Conservation (phyloP, 2,888 invertebrate genomes). For the Dorcus parallelipipedus region DNA sequence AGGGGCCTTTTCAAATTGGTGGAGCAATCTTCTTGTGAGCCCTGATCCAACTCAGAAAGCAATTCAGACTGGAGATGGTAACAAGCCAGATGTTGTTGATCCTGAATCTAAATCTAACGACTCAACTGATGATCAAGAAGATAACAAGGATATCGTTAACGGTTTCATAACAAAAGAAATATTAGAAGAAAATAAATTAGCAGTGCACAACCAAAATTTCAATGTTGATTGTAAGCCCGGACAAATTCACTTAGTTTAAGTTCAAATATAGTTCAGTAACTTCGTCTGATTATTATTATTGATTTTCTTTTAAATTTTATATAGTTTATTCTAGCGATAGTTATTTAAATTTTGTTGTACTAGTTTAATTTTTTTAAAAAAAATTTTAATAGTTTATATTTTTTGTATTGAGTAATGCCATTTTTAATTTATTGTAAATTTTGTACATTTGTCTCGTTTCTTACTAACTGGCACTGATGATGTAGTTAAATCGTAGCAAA, state of each 20-base stretch:
- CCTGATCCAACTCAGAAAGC: conserved; percentile 41
- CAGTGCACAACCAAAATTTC: conserved; percentile 4
- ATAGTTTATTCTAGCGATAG: too few species aligned
- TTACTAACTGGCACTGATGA: too few species aligned
- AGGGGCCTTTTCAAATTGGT: conserved; percentile 84
- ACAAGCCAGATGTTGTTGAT: not conserved
- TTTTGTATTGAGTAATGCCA: too few species aligned
- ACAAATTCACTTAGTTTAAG: conserved; percentile 40
- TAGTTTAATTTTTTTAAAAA: too few species aligned
- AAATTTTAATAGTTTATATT: too few species aligned
- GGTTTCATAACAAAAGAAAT: conserved; percentile 15
- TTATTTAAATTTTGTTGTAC: too few species aligned
- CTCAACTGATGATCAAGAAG: conserved; percentile 4
- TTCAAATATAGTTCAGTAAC: not conserved
- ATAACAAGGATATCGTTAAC: conserved; percentile 6
- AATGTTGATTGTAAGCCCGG: conserved; percentile 33
- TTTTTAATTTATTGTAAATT: too few species aligned
- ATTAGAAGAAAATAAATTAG: conserved; percentile 3
- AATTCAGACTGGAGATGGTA: conserved; percentile 28
- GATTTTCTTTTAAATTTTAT: too few species aligned
- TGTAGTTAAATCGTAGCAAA: too few species aligned
- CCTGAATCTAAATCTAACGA: not conserved
- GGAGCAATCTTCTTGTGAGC: conserved; percentile 67
- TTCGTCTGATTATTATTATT: too few species aligned
- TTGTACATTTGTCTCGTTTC: too few species aligned